A percentile compares a stretch with the other conserved stretches of the same genome.
Conservation (phyloP, 2,888 invertebrate species). For the Muschampia staudingeri region DNA sequence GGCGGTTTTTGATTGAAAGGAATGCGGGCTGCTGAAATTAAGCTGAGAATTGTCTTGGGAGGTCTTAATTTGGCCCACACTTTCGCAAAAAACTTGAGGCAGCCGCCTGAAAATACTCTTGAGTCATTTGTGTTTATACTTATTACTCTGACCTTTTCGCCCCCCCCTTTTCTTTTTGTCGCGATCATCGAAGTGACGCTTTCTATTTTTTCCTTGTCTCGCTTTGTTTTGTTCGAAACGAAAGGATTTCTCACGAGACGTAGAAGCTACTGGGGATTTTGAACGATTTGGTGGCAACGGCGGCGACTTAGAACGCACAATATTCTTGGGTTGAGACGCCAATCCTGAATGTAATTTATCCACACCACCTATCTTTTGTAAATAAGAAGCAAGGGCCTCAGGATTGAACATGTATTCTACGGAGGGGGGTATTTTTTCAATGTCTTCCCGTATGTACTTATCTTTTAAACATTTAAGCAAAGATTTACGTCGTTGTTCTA, state of each 20-base stretch:
- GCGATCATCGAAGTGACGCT: background rate
- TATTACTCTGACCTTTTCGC: background rate
- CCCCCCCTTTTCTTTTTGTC: background rate
- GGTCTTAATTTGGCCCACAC: background rate
- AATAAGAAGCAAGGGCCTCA: background rate
- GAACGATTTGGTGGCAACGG: background rate
- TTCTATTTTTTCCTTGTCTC: constrained; percentile 1
- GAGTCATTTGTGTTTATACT: background rate
- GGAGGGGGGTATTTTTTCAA: constrained; percentile 25
- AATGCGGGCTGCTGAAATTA: background rate
- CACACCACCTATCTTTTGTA: constrained; percentile 11
- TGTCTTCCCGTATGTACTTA: constrained; percentile 27
- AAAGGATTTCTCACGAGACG: background rate
- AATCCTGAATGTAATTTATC: background rate
- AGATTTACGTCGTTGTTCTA: constrained; percentile 9
- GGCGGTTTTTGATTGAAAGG: background rate
- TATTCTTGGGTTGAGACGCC: no score
- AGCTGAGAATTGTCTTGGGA: background rate
- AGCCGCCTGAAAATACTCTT: background rate
- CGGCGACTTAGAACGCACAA: no score
- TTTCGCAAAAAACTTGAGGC: background rate
- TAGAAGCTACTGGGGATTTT: background rate
- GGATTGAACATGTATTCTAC: constrained; percentile 18
- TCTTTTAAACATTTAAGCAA: constrained; percentile 23
- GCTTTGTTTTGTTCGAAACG: background rate